Evolutionary conservation across 2,797 vertebrate genomes (phyloP).

Genomic region (Chanos chanos): DNA sequence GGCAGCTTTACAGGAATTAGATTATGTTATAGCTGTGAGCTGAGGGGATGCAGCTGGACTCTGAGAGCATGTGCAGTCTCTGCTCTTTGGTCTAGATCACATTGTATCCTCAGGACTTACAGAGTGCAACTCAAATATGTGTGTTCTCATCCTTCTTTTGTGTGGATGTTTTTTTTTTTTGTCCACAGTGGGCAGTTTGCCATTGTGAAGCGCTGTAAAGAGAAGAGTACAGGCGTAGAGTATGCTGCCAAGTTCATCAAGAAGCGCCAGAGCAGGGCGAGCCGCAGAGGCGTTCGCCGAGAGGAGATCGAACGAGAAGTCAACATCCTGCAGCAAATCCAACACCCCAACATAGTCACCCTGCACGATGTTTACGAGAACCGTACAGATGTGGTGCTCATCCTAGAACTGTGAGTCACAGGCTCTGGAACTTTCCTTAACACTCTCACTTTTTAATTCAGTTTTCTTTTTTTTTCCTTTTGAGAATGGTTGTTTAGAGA

Average conservation of each 20-base stretch:
- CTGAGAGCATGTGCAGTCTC: no score
- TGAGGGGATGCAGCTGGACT: neutral
- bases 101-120: no score
- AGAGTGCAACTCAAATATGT: no score
- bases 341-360: constrained; percentile 84
- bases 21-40: neutral
- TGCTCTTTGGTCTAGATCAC: neutral
- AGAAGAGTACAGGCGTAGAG: constrained; percentile 77
- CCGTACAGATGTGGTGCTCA: constrained; percentile 90
- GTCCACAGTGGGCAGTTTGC: constrained; percentile 90
- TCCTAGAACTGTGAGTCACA: constrained; percentile 93
- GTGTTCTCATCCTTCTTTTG: neutral
- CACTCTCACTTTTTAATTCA: no score
- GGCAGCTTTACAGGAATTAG: neutral
- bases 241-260: constrained; percentile 97
- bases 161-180: constrained; percentile 11
- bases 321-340: constrained; percentile 85
- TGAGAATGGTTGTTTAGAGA: no score
- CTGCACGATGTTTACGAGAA: constrained; percentile 93
- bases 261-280: constrained; percentile 84
- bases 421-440: neutral
- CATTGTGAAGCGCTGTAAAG: constrained; percentile 85
- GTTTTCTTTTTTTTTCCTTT: no score
- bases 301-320: constrained; percentile 95
- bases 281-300: constrained; percentile 84